These are phyloP conservation scores for Apaloderma vittatum DNA, from an alignment of 2,113 vertebrate genomes.

Conservation along the genomic window DNA sequence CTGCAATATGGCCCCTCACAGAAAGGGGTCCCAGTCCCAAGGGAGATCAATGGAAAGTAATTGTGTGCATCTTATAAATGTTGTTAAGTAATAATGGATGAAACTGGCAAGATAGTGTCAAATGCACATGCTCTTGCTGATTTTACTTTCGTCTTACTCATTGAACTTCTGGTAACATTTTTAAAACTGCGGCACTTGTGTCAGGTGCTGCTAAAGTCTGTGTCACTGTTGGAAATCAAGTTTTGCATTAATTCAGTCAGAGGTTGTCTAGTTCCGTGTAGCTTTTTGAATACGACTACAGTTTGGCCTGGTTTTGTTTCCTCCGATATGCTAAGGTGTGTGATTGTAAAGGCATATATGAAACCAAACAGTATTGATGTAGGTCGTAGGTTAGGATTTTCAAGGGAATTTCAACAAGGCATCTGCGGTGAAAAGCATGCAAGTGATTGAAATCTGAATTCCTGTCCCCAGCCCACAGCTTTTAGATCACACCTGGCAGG, in stretches of 20 bases:
- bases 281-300: neutral
- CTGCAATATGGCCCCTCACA: neutral
- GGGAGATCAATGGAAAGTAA: neutral
- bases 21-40: neutral
- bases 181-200: neutral
- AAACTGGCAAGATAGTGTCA: neutral
- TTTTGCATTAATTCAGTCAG: neutral
- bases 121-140: neutral
- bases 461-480: neutral
- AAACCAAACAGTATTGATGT: neutral
- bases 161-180: neutral
- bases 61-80: neutral
- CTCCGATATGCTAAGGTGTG: neutral
- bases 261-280: neutral
- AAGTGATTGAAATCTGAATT: neutral
- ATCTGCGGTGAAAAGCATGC: neutral
- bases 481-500: neutral
- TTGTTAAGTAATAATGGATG: neutral
- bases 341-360: neutral
- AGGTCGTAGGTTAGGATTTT: neutral
- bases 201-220: neutral
- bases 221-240: neutral
- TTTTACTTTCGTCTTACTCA: neutral
- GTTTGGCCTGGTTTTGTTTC: neutral
- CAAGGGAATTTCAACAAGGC: neutral